Evolutionary conservation across 1,140 invertebrate genomes (phyloP).

Genomic region (Lordiphosa clarofinis): DNA sequence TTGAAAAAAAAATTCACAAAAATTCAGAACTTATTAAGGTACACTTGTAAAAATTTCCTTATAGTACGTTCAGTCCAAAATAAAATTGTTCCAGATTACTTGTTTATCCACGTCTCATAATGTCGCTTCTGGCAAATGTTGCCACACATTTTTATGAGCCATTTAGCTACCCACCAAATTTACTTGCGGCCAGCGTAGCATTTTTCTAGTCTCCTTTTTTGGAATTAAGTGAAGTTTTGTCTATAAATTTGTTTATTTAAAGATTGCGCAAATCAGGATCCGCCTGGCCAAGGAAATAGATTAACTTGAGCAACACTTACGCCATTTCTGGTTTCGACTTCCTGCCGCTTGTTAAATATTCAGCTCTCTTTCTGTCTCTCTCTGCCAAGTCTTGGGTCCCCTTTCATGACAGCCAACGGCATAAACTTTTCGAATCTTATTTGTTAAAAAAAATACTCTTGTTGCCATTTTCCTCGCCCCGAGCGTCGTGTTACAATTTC

Average conservation of each 20-base stretch:
- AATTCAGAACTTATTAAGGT: too few relatives aligned
- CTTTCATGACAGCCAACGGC: constrained; percentile 56
- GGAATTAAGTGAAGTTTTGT: constrained; percentile 54
- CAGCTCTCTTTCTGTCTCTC: constrained; percentile 36
- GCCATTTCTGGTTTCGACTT: constrained; percentile 53
- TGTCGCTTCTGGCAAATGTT: constrained; percentile 3
- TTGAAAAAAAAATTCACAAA: too few relatives aligned
- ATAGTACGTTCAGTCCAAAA: too few relatives aligned
- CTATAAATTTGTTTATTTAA: constrained; percentile 55
- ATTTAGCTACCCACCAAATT: constrained; percentile 15
- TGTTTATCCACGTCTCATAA: not conserved
- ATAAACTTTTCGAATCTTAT: constrained; percentile 75
- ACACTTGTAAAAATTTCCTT: too few relatives aligned
- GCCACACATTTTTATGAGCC: constrained; percentile 11
- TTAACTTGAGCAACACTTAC: constrained; percentile 67
- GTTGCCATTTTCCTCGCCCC: constrained; percentile 34
- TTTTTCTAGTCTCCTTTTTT: constrained; percentile 31
- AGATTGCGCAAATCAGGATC: constrained; percentile 36
- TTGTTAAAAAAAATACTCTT: constrained; percentile 41
- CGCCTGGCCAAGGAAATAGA: constrained; percentile 51
- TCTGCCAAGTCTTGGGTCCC: constrained; percentile 18
- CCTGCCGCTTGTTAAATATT: constrained; percentile 60
- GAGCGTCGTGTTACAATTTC: constrained; percentile 66
- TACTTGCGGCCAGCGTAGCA: constrained; percentile 23
- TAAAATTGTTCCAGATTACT: not conserved